A percentile compares a stretch with the other conserved stretches of the same genome.
phyloP scores from a whole-genome alignment of 2,797 vertebrate genomes.

The Rhabdophis nuchalis region DNA sequence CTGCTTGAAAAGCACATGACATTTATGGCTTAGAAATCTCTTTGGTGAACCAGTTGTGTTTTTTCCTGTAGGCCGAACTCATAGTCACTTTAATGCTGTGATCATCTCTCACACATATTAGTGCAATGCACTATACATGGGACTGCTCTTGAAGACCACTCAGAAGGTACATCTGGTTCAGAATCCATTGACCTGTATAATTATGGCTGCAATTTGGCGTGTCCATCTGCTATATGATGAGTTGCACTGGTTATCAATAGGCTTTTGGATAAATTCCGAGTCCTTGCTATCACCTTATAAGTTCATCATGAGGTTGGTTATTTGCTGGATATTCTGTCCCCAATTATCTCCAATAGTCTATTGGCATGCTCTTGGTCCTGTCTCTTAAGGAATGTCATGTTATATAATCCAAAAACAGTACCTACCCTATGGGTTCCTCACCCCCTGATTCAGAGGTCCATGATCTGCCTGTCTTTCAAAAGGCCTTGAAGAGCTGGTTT shows the following conservation, averaged over 20 bases:
- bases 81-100: neutral
- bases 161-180: neutral
- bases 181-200: neutral
- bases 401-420: neutral
- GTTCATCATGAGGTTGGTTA: neutral
- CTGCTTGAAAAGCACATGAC: neutral
- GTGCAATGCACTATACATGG: neutral
- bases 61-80: neutral
- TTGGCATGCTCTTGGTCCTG: neutral
- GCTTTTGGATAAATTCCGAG: neutral
- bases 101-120: neutral
- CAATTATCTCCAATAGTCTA: neutral
- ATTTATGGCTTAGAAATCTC: neutral
- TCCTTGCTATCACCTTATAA: neutral
- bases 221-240: neutral
- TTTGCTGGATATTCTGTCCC: neutral
- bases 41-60: neutral
- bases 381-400: neutral
- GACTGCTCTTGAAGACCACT: neutral
- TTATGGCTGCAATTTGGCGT: neutral
- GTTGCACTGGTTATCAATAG: neutral
- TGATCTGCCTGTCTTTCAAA: neutral
- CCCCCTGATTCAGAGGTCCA: neutral
- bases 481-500: neutral
- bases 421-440: neutral